phyloP scores from a whole-genome alignment of 2,797 vertebrate species.

The Todus mexicanus region DNA sequence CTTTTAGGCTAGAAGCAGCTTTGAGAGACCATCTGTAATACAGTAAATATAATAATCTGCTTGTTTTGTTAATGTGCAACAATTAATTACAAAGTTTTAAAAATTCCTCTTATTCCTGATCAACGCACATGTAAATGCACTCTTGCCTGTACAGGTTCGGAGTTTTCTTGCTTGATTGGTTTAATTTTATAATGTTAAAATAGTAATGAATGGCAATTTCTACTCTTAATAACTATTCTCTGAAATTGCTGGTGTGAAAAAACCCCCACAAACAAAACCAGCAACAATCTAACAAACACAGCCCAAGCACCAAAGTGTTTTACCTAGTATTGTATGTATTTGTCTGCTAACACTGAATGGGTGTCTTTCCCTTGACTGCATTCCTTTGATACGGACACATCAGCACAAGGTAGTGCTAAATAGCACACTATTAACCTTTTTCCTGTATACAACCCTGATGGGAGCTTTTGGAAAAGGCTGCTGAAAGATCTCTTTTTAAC shows the following conservation, averaged over 20 bases:
- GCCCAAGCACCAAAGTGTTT: not conserved
- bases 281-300: not conserved
- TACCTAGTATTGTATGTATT: not conserved
- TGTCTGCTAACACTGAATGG: not conserved
- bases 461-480: not conserved
- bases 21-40: not conserved
- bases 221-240: not conserved
- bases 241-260: not conserved
- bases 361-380: not conserved
- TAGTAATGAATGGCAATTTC: not conserved
- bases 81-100: not conserved
- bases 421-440: not conserved
- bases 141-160: not conserved
- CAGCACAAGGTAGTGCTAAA: conserved; percentile 40
- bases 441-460: not conserved
- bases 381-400: not conserved
- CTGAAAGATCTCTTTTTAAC: not conserved
- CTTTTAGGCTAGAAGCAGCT: not conserved
- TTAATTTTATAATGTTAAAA: not conserved
- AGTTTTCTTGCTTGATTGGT: not conserved
- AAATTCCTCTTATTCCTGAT: not conserved
- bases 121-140: not conserved
- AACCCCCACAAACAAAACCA: not conserved
- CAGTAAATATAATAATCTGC: not conserved
- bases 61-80: not conserved